Base-by-base conservation (phyloP, 1,140 invertebrate genomes). In the Musca domestica region DNA sequence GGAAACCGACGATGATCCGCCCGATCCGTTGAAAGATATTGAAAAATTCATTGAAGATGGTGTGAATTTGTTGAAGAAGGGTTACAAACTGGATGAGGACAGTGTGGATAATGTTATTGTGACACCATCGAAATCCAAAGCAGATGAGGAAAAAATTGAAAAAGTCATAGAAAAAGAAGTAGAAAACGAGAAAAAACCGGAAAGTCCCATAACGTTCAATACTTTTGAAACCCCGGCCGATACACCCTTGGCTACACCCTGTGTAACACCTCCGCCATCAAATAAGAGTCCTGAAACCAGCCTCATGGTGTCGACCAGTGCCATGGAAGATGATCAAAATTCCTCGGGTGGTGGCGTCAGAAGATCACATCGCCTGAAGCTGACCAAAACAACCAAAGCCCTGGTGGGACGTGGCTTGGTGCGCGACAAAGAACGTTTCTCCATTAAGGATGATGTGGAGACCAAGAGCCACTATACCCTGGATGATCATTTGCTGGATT, bases 11-110 rank as follows among this genome's bases (percentile, higher is more conserved):
- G 66, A 69, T 41, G 69, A 67, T 64, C 5, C 2, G 2, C 66
- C 74, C 4, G 73, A 80, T 72, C 71, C 76, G 3, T 67, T 80
- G 1, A 71, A 72, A 17, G 78, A 80, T 56, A 80, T 80, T 41
- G 78, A 73, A 51, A 80, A 80, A n/a, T 80, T 80, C 48, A 80
- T 80, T 1, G 76, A 78, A 49, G 75, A 74, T 49, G 76, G 78
- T 12, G 78, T 77, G 0, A 80, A 78, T 71, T 54, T 80, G 6
- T 69, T 80, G 5, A 79, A 80, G 25, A 72, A 74, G 7, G 74
- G 73, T 20, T 78, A 80, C 67, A 77, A 78, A 30, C 46, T 72
- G 7, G 73, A 74, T 2, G 77, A 77, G 1, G 70, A 73, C 10
- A 54, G 71, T 64, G 54, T 66, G 1, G 64, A 70, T 30, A 58